Evolutionary conservation across 2,888 invertebrate species (phyloP).

Genomic region (Strigamia maritima): DNA sequence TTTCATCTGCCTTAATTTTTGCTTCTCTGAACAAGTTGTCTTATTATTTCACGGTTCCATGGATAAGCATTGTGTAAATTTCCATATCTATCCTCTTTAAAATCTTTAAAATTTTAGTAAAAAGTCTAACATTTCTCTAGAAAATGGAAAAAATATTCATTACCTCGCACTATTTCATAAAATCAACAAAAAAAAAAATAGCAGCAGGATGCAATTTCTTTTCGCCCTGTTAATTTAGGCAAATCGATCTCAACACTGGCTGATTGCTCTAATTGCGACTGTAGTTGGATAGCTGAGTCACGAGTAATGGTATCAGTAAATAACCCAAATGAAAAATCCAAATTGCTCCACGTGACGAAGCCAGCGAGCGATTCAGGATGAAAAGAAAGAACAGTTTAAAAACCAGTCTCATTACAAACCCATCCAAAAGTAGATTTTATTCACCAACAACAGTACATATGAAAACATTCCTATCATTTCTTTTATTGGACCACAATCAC

Average conservation of each 20-base stretch:
- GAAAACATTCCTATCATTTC: neutral
- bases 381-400: neutral
- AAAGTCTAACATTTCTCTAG: neutral
- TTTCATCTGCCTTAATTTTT: too few species aligned
- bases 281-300: neutral
- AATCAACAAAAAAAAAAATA: neutral
- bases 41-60: too few species aligned
- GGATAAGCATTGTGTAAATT: neutral
- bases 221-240: neutral
- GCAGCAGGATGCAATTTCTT: neutral
- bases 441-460: neutral
- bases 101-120: neutral
- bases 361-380: neutral
- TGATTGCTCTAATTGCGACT: neutral
- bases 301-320: neutral
- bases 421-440: neutral
- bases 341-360: neutral
- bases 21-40: too few species aligned
- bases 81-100: neutral
- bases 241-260: neutral
- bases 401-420: neutral
- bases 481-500: conserved; percentile 17
- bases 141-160: neutral
- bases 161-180: neutral
- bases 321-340: neutral